These are phyloP conservation scores for Trematomus bernacchii DNA, from an alignment of 2,797 vertebrate species.

Conservation along the genomic window DNA sequence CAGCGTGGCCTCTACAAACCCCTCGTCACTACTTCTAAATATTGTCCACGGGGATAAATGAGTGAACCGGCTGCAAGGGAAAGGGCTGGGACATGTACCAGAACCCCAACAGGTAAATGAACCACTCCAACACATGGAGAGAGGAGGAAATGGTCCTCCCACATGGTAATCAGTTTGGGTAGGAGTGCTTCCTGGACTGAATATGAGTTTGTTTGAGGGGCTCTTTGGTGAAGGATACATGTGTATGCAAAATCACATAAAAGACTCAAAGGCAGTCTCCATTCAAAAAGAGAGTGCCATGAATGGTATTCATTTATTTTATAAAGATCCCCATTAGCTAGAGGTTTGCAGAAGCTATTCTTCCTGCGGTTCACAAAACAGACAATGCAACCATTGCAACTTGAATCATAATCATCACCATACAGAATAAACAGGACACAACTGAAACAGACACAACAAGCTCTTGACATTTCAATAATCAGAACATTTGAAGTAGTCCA, in stretches of 20 bases:
- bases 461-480: background rate
- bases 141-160: background rate
- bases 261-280: too few species aligned
- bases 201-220: too few species aligned
- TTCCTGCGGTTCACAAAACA: background rate
- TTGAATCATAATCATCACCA: background rate
- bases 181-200: too few species aligned
- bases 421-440: background rate
- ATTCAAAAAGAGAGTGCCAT: too few species aligned
- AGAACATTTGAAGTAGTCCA: background rate
- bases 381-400: background rate
- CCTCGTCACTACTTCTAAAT: conserved; percentile 61
- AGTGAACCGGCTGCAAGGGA: conserved; percentile 79
- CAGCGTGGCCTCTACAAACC: conserved; percentile 53
- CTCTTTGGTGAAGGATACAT: too few species aligned
- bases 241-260: too few species aligned
- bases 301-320: background rate
- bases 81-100: conserved; percentile 86
- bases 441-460: background rate
- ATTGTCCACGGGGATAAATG: conserved; percentile 84
- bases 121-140: background rate
- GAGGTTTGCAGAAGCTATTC: background rate
- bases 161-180: too few species aligned
- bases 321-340: background rate
- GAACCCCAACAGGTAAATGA: conserved; percentile 87